Base-by-base conservation (phyloP, 2,113 vertebrate genomes). In the Ceyx cyanopectus region DNA sequence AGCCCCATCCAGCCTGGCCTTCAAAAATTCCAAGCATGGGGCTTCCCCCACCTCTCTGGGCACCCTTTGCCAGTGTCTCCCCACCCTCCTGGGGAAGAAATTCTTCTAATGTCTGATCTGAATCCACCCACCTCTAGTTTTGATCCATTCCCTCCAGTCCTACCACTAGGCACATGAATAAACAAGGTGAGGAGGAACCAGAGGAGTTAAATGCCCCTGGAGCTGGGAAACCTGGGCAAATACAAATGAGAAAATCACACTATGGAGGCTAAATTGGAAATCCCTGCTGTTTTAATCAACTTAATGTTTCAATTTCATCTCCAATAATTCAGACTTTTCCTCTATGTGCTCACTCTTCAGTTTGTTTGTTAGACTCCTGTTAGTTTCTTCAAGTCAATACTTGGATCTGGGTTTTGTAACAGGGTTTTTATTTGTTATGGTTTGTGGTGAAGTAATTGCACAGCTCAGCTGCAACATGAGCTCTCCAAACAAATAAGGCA, bases 211-310 rank as follows among this genome's bases (percentile, higher is more conserved):
- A 72, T 85, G 70, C 3, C 3, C 6, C 6, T 19, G 63, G 27
- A 75, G 3, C 85, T 60, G 69, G 10, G 16, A 50, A 81, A 84
- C 80, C 78, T 37, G 69, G 61, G 8, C 70, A 27, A 61, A 32
- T 18, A 26, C 48, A 41, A 37, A 26, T 8, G 40, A 57, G 37
- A 48, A 86, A 75, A 57, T 68, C 40, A 23, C 14, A 11, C 0
- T 0, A 7, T 10, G 54, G 40, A 81, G 84, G 1, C n/a, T n/a
- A 70, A n/a, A 48, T 67, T 57, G 21, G 17, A 60, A 73, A 89
- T 65, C 88, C 84, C 87, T 76, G 87, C 81, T 85, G 81, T 18
- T 91, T 68, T 61, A 76, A 92, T 92, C 84, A 76, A 46, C 48
- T 40, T 13, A 72, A 67, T 32, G n/a, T 29, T 89, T 8, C 23